Evolutionary conservation across 2,113 vertebrate species (phyloP), one percentile per base, ranked within the genome.

Genomic region (Speoplatyrhinus poulsoni): DNA sequence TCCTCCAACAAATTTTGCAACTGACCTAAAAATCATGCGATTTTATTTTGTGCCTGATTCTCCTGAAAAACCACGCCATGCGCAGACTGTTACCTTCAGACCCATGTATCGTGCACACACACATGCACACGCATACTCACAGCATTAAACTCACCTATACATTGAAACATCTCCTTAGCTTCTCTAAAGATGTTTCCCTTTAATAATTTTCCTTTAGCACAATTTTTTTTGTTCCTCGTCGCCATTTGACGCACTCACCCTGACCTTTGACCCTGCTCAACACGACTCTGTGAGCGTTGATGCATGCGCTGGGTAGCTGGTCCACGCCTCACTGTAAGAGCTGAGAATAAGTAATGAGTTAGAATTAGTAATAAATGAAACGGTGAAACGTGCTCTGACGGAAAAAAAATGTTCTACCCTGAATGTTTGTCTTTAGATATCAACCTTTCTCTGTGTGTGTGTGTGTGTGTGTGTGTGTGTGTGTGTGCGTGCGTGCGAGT

Each of bases 111-210:
- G 19, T 5, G 49, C 62, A 52, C 48, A 64, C 47, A 52, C 19
- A n/a, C 57, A 49, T 32, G 12, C 26, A 60, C 57, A 49, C 56
- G 60, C 46, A 50, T 65, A 61, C 67, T 32, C 64, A 58, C 36
- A 69, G 12, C 33, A 46, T 76, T 64, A 70, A 47, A 55, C 36
- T 11, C 1, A 6, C 19, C 3, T 2, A 46, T 46, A 75, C 62
- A 79, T 77, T 60, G 12, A 64, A 26, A 13, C 12, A 13, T 50
- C 50, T 65, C 46, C n/a, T 60, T 12, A 8, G 56, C 70, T 60
- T 79, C 77, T 82, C 58, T 70, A 53, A 67, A 77, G 70, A 33
- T 50, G 50, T 82, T 64, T 65, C n/a, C 53, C 80, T 46, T 58
- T 10, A 73, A 8, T 8, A 7, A 3, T 26, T 26, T 26, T 26